phyloP scores from a whole-genome alignment of 2,797 vertebrate genomes.

The Pteronotus mesoamericanus region DNA sequence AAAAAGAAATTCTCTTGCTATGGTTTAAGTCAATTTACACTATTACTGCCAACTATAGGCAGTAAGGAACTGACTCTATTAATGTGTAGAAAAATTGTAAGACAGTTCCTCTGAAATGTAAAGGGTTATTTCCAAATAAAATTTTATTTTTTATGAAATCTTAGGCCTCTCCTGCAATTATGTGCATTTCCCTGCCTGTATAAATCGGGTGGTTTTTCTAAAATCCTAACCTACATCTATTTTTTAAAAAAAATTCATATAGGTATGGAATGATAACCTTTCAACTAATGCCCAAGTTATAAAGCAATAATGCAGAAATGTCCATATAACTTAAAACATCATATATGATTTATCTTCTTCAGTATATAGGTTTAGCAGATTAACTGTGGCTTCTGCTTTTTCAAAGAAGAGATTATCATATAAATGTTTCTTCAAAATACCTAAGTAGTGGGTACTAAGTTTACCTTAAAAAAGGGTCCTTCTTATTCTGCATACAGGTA shows the following conservation, averaged over 20 bases:
- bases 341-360: not conserved
- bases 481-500: not conserved
- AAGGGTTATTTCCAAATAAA: not conserved
- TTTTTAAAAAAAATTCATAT: not conserved
- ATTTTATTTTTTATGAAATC: not conserved
- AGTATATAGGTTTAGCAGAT: not conserved
- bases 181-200: not conserved
- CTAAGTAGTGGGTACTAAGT: not conserved
- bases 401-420: not conserved
- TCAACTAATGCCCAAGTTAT: not conserved
- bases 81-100: not conserved
- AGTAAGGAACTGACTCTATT: no score
- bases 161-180: not conserved
- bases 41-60: not conserved
- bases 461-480: not conserved
- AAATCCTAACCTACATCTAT: not conserved
- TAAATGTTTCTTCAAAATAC: not conserved
- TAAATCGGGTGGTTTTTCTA: not conserved
- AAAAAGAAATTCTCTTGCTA: not conserved
- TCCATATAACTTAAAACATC: not conserved
- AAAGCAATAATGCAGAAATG: not conserved
- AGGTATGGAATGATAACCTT: not conserved
- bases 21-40: not conserved
- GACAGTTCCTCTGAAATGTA: not conserved
- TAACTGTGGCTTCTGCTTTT: slow-evolving; percentile 12